Base-by-base conservation (phyloP, 2,888 invertebrate species). In the Drosophila mimica region DNA sequence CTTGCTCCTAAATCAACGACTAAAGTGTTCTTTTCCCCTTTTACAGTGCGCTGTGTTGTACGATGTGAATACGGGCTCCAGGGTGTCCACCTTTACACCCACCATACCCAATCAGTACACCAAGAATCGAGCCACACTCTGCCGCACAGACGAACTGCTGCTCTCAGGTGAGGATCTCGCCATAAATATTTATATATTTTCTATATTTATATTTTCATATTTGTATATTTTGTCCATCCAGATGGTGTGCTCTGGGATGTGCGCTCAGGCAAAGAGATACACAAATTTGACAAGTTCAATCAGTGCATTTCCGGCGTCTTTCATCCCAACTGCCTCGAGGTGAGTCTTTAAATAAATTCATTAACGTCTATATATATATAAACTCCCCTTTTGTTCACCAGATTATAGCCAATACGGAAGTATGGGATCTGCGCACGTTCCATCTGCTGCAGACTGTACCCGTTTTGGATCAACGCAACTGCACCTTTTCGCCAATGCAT, bases 271-370 rank as follows among this genome's bases (percentile, higher is more conserved):
- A 97, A 96, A 89, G 96, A 97, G 82, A 96, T 99, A 53, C 99
- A 99, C 94, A 99, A 99, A 92, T 97, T 99, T 92, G 99, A 99
- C 94, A 99, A 99, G 93, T 94, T 99, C 40, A 99, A 99, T 94
- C 97, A 98, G 91, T 96, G 96, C 49, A 95, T 98, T 66, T 99
- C 98, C 91, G 99, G 99, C 0, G 97, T 98, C 8, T 99, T 99
- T 91, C 99, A 99, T 94, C 99, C 99, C 0, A 98, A 98, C 92
- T 98, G 98, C 0, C 94, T 98, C 74, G 99, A 99, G 94, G 97
- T 28, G 5, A 30, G 51, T 51, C n/a, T 30, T 7, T 4, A 36
- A 17, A 40, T 25, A 0, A n/a, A 40, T 8, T 40, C 8, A 4
- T 38, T 48, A 54, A n/a, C 15, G 0, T 1, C 17, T 0, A 25